A percentile compares a stretch with the other conserved stretches of the same genome.
Evolutionary conservation across 2,113 vertebrate genomes (phyloP).

Genomic region (Tor tambroides): DNA sequence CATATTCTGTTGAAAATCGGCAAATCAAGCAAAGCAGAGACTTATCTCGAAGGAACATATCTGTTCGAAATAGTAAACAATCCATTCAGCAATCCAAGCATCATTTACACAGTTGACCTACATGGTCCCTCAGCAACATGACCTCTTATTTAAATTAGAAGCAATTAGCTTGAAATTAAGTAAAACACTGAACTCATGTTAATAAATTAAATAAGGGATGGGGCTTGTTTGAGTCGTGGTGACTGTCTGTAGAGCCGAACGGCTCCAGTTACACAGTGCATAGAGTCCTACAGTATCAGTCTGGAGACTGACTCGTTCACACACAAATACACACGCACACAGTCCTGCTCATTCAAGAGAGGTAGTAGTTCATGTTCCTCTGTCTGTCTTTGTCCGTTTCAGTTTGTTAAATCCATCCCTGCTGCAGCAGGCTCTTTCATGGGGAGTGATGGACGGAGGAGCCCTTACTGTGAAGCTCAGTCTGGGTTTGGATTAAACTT

Average conservation of each 20-base stretch:
- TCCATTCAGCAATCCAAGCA: constrained; percentile 18
- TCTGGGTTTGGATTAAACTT: constrained; percentile 15
- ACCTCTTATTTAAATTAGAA: constrained; percentile 1
- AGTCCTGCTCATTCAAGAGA: constrained; percentile 52
- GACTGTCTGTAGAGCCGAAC: constrained; percentile 13
- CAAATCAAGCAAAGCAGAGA: neutral
- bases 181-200: constrained; percentile 11
- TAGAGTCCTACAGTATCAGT: constrained; percentile 47
- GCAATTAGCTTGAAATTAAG: neutral
- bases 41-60: neutral
- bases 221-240: constrained; percentile 8
- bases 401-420: constrained; percentile 10
- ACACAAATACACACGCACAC: constrained; percentile 22
- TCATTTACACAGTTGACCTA: constrained; percentile 23
- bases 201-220: constrained; percentile 52
- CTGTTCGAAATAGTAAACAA: constrained; percentile 16
- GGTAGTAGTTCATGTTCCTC: constrained; percentile 53
- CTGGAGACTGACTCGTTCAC: constrained; percentile 15
- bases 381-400: constrained; percentile 18
- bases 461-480: constrained; percentile 47
- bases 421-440: constrained; percentile 21
- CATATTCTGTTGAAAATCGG: constrained; percentile 12
- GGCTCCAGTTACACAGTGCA: constrained; percentile 55
- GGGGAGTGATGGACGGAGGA: constrained; percentile 38
- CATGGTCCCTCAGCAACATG: neutral